Base-by-base conservation (phyloP, 2,113 vertebrate genomes). In the Mixornis gularis region DNA sequence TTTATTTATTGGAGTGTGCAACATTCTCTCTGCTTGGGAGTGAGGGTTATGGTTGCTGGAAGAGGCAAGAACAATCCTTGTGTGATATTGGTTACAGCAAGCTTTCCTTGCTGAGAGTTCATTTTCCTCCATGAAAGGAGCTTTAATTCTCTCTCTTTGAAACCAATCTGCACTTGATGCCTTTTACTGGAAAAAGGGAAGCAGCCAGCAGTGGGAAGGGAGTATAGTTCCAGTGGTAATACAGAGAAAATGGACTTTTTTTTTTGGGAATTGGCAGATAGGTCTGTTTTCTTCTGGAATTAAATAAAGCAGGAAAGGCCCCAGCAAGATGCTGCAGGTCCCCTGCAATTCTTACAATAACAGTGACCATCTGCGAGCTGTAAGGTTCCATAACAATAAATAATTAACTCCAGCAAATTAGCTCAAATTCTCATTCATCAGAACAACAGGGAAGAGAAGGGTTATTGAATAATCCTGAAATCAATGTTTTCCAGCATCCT, bases 371-470 rank as follows among this genome's bases (percentile, higher is more conserved):
- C 74, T 30, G 2, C 7, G 1, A 94, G 74, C 48, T 0, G 1
- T 65, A 56, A 72, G 68, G 43, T 91, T 91, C 40, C 46, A 21
- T 52, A 79, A 66, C 44, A 64, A 82, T 91, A 89, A 91, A 80
- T 55, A 76, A 89, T 87, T 85, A 64, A 66, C 65, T 85, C 24
- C 48, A 79, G 78, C 53, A 91, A 82, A 92, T 95, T 51, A 79
- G 66, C 70, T 77, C 38, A 32, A 43, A 76, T 56, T 56, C 53
- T 68, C 58, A 81, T 89, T 92, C 74, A 64, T 76, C 78, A 76
- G 58, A 91, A 32, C 77, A 71, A 78, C 22, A 10, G 62, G 34
- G 46, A 85, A 68, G 70, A 81, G 72, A 89, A 74, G 19, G 19
- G 25, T 65, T 76, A 78, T 29, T 53, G 73, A 84, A 36, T 52